phyloP scores from a whole-genome alignment of 2,888 invertebrate species.

The Andrena hattorfiana region DNA sequence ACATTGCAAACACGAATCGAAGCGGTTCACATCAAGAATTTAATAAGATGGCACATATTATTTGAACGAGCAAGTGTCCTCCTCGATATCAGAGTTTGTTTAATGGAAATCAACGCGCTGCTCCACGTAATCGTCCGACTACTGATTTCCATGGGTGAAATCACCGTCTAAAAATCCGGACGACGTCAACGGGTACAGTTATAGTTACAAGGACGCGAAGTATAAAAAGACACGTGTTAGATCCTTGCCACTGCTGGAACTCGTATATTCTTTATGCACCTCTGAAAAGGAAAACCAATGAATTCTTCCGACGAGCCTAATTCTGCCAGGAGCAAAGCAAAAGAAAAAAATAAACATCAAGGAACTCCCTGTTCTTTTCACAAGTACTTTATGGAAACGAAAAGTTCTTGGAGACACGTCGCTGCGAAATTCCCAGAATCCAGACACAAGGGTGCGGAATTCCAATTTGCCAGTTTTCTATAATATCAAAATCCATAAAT shows the following conservation, averaged over 20 bases:
- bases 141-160: conserved; percentile 49
- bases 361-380: background rate
- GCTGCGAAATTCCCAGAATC: background rate
- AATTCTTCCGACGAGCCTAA: background rate
- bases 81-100: conserved; percentile 34
- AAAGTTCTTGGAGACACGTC: background rate
- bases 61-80: conserved; percentile 30
- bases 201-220: conserved; percentile 39
- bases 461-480: background rate
- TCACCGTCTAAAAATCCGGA: conserved; percentile 49
- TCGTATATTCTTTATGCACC: background rate
- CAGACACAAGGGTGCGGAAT: background rate
- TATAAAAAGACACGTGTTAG: conserved; percentile 29
- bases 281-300: background rate
- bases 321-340: background rate
- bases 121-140: conserved; percentile 28
- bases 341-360: background rate
- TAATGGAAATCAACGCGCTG: background rate
- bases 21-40: conserved; percentile 32
- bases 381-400: background rate
- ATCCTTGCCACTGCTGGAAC: conserved; percentile 19
- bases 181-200: conserved; percentile 42
- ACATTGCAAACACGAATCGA: background rate
- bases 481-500: background rate
- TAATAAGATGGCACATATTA: conserved; percentile 13